These are phyloP conservation scores for Eulemur coronatus DNA, from an alignment of 2,797 vertebrate species.

Conservation along the genomic window DNA sequence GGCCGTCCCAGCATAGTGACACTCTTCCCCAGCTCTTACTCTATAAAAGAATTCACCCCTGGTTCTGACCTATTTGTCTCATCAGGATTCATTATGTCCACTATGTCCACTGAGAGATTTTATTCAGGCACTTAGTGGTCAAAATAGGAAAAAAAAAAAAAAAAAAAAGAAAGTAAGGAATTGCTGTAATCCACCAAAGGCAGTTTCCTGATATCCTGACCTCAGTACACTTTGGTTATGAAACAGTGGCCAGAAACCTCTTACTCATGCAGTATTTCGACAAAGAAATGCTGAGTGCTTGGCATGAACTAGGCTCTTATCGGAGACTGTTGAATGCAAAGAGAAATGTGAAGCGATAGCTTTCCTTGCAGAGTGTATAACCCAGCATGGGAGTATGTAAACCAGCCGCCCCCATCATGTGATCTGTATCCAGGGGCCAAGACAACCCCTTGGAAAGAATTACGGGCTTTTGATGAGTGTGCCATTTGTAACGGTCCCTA, in stretches of 20 bases:
- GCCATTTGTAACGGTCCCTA: background rate
- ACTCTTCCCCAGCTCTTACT: background rate
- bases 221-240: background rate
- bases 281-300: background rate
- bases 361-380: background rate
- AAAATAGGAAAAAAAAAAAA: background rate
- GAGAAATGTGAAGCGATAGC: background rate
- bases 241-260: background rate
- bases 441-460: background rate
- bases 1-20: background rate
- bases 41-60: background rate
- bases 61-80: background rate
- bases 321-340: background rate
- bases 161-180: background rate
- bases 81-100: background rate
- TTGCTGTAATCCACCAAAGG: background rate
- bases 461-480: background rate
- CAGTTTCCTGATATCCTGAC: background rate
- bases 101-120: background rate
- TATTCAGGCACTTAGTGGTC: background rate
- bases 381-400: background rate
- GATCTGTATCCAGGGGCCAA: background rate
- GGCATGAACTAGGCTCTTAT: background rate
- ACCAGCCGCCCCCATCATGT: background rate
- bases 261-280: background rate